Evolutionary conservation across 2,888 invertebrate genomes (phyloP).

Genomic region (Gandaritis pyraliata): DNA sequence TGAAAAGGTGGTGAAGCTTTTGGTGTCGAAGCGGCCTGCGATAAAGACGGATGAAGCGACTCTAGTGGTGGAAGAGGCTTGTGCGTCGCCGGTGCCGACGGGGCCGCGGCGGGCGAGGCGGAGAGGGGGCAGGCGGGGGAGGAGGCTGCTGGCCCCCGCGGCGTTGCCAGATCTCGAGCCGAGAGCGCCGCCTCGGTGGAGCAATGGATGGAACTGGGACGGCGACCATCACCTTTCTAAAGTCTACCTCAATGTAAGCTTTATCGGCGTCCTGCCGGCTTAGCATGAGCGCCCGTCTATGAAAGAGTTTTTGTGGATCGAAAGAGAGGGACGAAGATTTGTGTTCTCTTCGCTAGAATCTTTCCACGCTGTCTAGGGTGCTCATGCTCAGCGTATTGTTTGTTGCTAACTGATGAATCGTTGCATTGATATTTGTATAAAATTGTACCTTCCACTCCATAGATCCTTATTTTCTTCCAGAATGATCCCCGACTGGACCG

Average conservation of each 20-base stretch:
- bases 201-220: slow-evolving; percentile 97
- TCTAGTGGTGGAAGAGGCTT: slow-evolving; percentile 68
- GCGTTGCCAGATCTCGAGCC: slow-evolving; percentile 53
- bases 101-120: slow-evolving; percentile 43
- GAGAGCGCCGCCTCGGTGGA: slow-evolving; percentile 85
- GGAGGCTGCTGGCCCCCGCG: slow-evolving; percentile 39
- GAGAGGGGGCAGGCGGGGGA: slow-evolving; percentile 51
- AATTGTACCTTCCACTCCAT: not conserved
- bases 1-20: slow-evolving; percentile 74
- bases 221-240: slow-evolving; percentile 92
- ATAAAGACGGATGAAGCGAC: slow-evolving; percentile 74
- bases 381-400: too few relatives aligned
- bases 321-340: too few relatives aligned
- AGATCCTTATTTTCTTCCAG: slow-evolving; percentile 61
- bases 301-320: too few relatives aligned
- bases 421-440: too few relatives aligned
- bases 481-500: slow-evolving; percentile 82
- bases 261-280: not conserved
- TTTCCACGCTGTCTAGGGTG: too few relatives aligned
- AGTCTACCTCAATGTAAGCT: slow-evolving; percentile 94
- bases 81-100: slow-evolving; percentile 55
- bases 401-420: too few relatives aligned
- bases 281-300: too few relatives aligned
- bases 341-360: too few relatives aligned
- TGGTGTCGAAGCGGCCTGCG: slow-evolving; percentile 75